A percentile compares a stretch with the other conserved stretches of the same genome.
Evolutionary conservation across 2,888 invertebrate species (phyloP).

Genomic region (Euclidia mi): DNA sequence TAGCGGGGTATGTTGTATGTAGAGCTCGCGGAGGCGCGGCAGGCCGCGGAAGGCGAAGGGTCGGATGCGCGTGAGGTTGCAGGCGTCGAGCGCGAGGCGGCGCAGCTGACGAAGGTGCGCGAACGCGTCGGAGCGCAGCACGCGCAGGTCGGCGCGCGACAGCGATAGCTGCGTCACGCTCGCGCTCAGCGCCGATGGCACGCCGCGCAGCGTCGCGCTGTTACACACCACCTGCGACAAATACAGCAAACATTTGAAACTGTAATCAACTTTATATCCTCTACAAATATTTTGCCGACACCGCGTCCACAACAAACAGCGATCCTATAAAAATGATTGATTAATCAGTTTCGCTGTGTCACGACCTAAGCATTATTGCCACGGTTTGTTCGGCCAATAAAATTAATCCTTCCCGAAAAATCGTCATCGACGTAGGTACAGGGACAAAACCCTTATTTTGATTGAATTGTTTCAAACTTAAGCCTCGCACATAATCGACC

Average conservation of each 20-base stretch:
- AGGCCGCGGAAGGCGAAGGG: constrained; percentile 96
- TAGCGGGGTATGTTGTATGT: constrained; percentile 96
- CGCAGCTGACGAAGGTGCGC: constrained; percentile 94
- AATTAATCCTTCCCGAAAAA: too few relatives aligned
- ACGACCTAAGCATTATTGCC: constrained; percentile 70
- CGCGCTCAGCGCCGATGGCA: constrained; percentile 94
- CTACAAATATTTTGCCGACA: constrained; percentile 45
- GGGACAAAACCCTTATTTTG: too few relatives aligned
- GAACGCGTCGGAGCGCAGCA: constrained; percentile 95
- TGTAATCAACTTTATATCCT: constrained; percentile 49
- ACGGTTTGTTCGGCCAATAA: constrained; percentile 79
- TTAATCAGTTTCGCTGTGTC: constrained; percentile 65
- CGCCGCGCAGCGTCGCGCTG: constrained; percentile 94
- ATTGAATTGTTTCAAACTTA: too few relatives aligned
- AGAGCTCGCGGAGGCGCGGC: constrained; percentile 93
- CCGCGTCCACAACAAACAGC: constrained; percentile 42
- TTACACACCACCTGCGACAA: constrained; percentile 95
- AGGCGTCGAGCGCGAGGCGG: constrained; percentile 96
- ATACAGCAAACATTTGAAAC: constrained; percentile 39
- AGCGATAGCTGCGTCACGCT: constrained; percentile 96
- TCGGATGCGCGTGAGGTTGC: constrained; percentile 95
- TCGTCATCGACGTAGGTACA: too few relatives aligned
- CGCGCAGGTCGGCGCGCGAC: constrained; percentile 95
- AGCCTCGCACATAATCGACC: too few relatives aligned
- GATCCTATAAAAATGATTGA: constrained; percentile 56